Conservation (phyloP, 2,113 vertebrate species). For the Xiphorhynchus elegans region DNA sequence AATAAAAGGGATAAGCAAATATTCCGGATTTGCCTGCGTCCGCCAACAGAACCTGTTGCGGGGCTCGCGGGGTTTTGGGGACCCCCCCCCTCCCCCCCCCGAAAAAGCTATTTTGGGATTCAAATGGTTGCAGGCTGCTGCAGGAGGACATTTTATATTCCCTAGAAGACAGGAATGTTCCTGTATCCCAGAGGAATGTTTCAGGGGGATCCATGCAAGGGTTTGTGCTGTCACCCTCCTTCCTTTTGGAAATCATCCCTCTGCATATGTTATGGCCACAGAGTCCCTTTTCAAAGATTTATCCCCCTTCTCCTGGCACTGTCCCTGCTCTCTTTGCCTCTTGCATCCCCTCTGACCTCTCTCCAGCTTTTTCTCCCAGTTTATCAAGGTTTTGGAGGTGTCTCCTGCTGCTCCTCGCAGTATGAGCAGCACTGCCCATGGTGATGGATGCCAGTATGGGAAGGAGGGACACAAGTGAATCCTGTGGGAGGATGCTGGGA, state of each 20-base stretch:
- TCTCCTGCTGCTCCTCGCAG: background rate
- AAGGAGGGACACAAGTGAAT: background rate
- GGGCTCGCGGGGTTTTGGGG: background rate
- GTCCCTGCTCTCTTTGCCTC: background rate
- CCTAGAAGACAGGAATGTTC: background rate
- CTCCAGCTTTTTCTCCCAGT: background rate
- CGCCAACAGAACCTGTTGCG: background rate
- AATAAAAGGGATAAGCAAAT: background rate
- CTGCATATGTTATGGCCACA: accelerated
- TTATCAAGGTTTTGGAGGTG: background rate
- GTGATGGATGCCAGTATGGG: accelerated
- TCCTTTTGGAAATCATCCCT: accelerated
- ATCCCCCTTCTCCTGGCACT: background rate
- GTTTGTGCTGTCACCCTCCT: background rate
- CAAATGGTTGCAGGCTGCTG: background rate
- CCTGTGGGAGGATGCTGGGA: background rate
- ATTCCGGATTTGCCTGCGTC: background rate
- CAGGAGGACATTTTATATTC: background rate
- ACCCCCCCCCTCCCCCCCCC: background rate
- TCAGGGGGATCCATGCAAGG: accelerated
- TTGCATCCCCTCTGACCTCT: background rate
- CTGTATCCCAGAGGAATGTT: background rate
- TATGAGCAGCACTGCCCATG: accelerated
- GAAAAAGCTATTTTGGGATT: background rate
- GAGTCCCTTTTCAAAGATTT: background rate